These are phyloP conservation scores for Euproctis similis DNA, from an alignment of 2,888 invertebrate genomes.

Conservation along the genomic window DNA sequence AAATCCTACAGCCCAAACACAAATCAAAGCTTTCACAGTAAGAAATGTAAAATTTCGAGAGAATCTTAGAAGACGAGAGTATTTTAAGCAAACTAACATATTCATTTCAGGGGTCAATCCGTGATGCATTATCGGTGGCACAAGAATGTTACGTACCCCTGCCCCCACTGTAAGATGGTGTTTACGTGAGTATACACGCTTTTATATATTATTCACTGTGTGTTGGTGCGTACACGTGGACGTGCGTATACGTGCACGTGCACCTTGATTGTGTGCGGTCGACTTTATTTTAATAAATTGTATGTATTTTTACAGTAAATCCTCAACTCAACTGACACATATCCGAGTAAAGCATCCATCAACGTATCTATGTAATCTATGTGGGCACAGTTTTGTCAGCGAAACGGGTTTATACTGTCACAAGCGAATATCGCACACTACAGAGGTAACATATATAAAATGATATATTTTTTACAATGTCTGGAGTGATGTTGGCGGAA, in stretches of 20 bases:
- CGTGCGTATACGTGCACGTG: too few relatives aligned
- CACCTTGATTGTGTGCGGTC: too few relatives aligned
- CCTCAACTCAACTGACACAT: slow-evolving; percentile 58
- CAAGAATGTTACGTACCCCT: slow-evolving; percentile 57
- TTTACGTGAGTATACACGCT: slow-evolving; percentile 57
- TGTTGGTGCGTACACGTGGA: too few relatives aligned
- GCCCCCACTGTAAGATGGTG: slow-evolving; percentile 54
- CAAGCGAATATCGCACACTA: slow-evolving; percentile 43
- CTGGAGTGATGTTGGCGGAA: too few relatives aligned
- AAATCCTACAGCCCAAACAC: too few relatives aligned
- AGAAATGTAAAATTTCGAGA: too few relatives aligned
- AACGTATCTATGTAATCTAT: slow-evolving; percentile 47
- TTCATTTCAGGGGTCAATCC: slow-evolving; percentile 47
- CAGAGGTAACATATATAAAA: slow-evolving; percentile 35
- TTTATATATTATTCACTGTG: too few relatives aligned
- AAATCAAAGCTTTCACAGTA: too few relatives aligned
- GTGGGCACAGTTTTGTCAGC: slow-evolving; percentile 62
- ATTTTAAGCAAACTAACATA: too few relatives aligned
- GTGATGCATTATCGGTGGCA: slow-evolving; percentile 59
- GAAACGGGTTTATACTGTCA: slow-evolving; percentile 52
- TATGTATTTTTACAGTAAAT: slow-evolving; percentile 37
- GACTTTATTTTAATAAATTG: too few relatives aligned
- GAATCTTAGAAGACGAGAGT: too few relatives aligned
- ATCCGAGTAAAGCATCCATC: slow-evolving; percentile 51
- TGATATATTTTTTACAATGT: too few relatives aligned